Evolutionary conservation across 2,113 vertebrate genomes (phyloP), one percentile per base, ranked within the genome.

Genomic region (Orthochromis malagaraziensis): DNA sequence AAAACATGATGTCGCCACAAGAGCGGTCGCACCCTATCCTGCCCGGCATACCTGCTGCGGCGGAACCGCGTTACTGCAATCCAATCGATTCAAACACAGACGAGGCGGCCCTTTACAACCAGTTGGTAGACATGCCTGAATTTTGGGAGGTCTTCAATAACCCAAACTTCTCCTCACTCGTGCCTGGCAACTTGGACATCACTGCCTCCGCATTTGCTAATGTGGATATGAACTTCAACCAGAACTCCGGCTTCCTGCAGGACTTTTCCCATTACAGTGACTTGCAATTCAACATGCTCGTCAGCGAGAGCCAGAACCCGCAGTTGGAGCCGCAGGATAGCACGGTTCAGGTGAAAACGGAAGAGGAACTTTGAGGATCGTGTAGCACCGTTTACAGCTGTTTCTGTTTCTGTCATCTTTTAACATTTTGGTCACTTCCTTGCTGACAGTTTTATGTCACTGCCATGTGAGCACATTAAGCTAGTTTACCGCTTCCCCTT

Each of bases 231-330:
- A 95, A 91, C 91, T 89, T 88, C 29, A 93, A 89, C 84, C 84
- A 75, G 40, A 88, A 81, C 88, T 63, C 89, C 3, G 79, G 35
- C 40, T 2, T 83, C 85, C 7, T 29, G 8, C 92, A 86, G 86
- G 95, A 96, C 91, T 91, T 95, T 57, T 40, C 94, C 16, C 91
- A 91, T 14, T 95, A 92, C 60, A 94, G 65, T 5, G 97, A 97
- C 80, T 5, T 93, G 31, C 94, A 95, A 77, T 95, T 96, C 87
- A 95, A 84, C 88, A 95, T 90, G 91, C 93, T 96, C 1, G 91
- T 96, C 70, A 95, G 85, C 2, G 96, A 95, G 86, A 95, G 14
- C 81, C 95, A 94, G 60, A 83, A 51, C 10, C 29, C 33, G 1
- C 92, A 85, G 83, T 2, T 81, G 2, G 91, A 95, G 38, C 42